phyloP scores from a whole-genome alignment of 2,113 vertebrate genomes.

The Menura novaehollandiae region DNA sequence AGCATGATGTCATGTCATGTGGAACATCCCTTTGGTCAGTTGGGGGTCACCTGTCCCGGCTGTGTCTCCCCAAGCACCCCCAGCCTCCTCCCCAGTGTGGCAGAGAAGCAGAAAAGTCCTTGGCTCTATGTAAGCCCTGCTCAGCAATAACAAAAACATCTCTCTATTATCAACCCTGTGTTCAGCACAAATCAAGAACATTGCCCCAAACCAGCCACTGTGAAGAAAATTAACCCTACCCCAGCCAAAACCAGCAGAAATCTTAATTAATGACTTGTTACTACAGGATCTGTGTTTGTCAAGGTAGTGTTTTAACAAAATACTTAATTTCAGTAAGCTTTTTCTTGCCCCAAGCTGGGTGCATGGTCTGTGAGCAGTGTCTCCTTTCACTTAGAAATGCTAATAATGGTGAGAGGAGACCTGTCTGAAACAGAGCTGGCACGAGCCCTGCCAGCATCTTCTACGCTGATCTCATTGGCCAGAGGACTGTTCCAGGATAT shows the following conservation, averaged over 20 bases:
- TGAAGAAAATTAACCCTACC: background rate
- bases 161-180: too few species aligned
- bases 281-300: background rate
- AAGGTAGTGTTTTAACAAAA: background rate
- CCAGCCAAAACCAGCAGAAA: background rate
- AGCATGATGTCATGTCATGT: background rate
- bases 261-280: background rate
- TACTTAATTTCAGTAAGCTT: background rate
- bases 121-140: background rate
- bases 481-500: background rate
- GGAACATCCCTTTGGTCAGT: background rate
- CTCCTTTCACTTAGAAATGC: background rate
- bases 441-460: background rate
- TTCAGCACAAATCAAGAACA: background rate
- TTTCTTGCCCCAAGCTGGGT: background rate
- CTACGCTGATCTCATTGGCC: background rate
- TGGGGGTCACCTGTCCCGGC: accelerated
- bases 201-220: background rate
- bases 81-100: accelerated
- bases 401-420: background rate
- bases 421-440: background rate
- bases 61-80: background rate
- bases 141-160: background rate
- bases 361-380: background rate
- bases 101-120: background rate